Evolutionary conservation across 2,113 vertebrate genomes (phyloP).

Genomic region (Geococcyx californianus): DNA sequence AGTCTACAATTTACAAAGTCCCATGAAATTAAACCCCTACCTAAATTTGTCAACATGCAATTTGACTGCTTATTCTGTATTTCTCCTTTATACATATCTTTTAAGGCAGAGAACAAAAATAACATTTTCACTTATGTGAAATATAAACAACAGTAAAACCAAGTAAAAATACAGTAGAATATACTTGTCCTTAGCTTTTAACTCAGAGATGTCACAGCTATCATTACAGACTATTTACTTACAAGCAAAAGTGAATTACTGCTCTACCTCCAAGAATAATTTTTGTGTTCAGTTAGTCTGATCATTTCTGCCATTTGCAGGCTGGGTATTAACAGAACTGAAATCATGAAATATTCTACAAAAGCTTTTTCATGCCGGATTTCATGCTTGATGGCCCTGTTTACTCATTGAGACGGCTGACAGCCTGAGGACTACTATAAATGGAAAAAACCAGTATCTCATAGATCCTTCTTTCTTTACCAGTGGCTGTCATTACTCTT

Average conservation of each 20-base stretch:
- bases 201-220: background rate
- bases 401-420: background rate
- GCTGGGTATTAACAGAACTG: background rate
- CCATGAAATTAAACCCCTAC: background rate
- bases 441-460: background rate
- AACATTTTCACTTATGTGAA: background rate
- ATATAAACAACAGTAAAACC: no score
- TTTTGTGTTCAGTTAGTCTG: background rate
- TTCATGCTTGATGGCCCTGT: background rate
- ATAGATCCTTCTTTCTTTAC: background rate
- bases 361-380: background rate
- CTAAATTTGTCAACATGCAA: background rate
- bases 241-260: background rate
- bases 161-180: background rate
- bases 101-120: background rate
- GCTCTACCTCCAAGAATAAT: background rate
- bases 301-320: background rate
- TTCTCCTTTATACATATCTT: background rate
- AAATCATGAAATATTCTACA: background rate
- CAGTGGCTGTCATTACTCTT: background rate
- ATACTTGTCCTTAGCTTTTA: background rate
- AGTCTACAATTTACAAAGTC: background rate
- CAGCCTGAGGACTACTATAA: background rate
- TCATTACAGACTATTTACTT: constrained; percentile 2
- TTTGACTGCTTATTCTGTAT: background rate